Base-by-base conservation (phyloP, 2,888 invertebrate species). In the Graphium colonna region DNA sequence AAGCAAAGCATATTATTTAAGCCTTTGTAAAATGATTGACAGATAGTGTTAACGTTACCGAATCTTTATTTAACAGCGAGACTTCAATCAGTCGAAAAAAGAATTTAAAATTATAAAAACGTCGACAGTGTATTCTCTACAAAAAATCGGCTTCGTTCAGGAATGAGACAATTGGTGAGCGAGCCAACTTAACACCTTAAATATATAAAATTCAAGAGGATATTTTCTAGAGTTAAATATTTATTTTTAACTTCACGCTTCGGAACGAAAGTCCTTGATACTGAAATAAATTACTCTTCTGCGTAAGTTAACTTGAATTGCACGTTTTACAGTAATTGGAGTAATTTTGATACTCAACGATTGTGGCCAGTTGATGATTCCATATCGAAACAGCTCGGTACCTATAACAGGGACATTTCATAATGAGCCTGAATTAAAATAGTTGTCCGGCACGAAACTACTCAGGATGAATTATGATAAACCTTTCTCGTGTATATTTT, bases 361-460 rank as follows among this genome's bases (percentile, higher is more conserved):
- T 46, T 36, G 15, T 5, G 31, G 31, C 3, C 31, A 10, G 31
- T 21, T 44, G 21, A 51, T 16, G 13, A 8, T 28, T 13, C 4
- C 9, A 26, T 38, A 51, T 51, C n/a, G 10, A 9, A 51, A 26
- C 17, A 33, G 39, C 10, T 10, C 28, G 8, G 12, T 41, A 49
- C n/a, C 8, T 17, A 41, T 40, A 41, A 40, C 15, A 31, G 40
- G 41, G 31, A 33, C 40, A 28, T 39, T 13, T 48, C 17, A 16
- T 18, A 49, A 49, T 41, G 31, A 18, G 33, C 17, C 16, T 18
- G 18, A 49, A 49, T 49, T 49, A 16, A 31, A 49, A 41, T 49
- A 49, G 41, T 49, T 40, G 16, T 39, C 48, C 21, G 26, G 28
- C 40, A 31, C 12, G 17, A n/a, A 31, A 8, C 46, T 21, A 17